phyloP scores from a whole-genome alignment of 2,797 vertebrate species.

The Poliocrania exsul region DNA sequence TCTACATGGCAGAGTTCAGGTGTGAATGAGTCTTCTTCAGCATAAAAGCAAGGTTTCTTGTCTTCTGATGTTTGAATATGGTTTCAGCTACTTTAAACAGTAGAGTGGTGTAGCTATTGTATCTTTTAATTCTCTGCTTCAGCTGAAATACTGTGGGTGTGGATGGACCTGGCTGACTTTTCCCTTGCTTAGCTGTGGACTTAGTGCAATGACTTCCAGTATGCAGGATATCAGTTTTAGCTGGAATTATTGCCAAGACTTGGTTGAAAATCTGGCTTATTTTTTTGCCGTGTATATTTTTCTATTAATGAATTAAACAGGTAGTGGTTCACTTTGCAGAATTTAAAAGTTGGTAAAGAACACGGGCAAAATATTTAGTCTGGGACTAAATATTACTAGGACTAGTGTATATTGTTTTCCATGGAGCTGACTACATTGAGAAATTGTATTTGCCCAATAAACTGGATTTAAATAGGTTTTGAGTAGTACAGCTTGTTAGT shows the following conservation, averaged over 20 bases:
- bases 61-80: not conserved
- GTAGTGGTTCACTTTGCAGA: not conserved
- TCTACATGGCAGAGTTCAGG: not conserved
- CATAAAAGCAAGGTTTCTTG: not conserved
- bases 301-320: not conserved
- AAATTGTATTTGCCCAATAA: not conserved
- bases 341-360: not conserved
- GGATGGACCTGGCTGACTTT: not conserved
- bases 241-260: not conserved
- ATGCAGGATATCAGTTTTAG: not conserved
- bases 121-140: not conserved
- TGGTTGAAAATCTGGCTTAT: not conserved
- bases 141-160: not conserved
- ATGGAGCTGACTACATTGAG: not conserved
- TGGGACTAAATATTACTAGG: not conserved
- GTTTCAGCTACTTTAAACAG: not conserved
- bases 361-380: not conserved
- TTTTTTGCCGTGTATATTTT: not conserved
- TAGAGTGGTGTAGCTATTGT: not conserved
- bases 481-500: not conserved
- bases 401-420: not conserved
- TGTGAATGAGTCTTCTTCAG: not conserved
- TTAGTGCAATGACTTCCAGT: not conserved
- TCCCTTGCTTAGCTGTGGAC: accelerated
- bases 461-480: not conserved